These are phyloP conservation scores for Omphaloscelis lunosa DNA, from an alignment of 2,888 invertebrate species.

Conservation along the genomic window DNA sequence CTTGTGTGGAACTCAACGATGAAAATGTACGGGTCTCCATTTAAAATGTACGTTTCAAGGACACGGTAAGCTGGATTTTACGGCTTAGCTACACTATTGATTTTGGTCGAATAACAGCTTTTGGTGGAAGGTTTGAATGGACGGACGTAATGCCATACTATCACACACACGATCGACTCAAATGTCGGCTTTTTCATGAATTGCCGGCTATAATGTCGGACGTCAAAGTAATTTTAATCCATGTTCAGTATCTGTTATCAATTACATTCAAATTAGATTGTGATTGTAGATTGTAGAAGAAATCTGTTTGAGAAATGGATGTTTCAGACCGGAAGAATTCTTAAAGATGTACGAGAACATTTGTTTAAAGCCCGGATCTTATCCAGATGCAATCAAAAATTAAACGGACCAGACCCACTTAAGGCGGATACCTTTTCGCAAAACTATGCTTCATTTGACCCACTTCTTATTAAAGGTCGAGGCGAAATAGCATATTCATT, in stretches of 20 bases:
- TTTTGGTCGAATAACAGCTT: slow-evolving; percentile 48
- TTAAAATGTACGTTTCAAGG: slow-evolving; percentile 53
- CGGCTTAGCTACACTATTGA: slow-evolving; percentile 47
- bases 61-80: slow-evolving; percentile 48
- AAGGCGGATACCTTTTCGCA: slow-evolving; percentile 23
- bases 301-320: neutral
- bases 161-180: slow-evolving; percentile 25
- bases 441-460: slow-evolving; percentile 43
- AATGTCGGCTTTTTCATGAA: slow-evolving; percentile 26
- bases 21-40: slow-evolving; percentile 37
- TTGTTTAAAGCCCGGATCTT: slow-evolving; percentile 26
- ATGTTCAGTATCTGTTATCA: neutral
- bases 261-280: neutral
- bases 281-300: neutral
- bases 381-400: slow-evolving; percentile 44
- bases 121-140: slow-evolving; percentile 42
- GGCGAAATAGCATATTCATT: slow-evolving; percentile 26
- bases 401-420: slow-evolving; percentile 35
- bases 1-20: slow-evolving; percentile 11
- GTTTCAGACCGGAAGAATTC: slow-evolving; percentile 18
- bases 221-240: slow-evolving; percentile 4
- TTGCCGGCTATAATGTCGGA: neutral
- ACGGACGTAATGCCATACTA: slow-evolving; percentile 21
- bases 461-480: slow-evolving; percentile 24
- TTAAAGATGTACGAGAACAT: slow-evolving; percentile 35